Base-by-base conservation (phyloP, 2,888 invertebrate genomes). In the Athalia cordata region DNA sequence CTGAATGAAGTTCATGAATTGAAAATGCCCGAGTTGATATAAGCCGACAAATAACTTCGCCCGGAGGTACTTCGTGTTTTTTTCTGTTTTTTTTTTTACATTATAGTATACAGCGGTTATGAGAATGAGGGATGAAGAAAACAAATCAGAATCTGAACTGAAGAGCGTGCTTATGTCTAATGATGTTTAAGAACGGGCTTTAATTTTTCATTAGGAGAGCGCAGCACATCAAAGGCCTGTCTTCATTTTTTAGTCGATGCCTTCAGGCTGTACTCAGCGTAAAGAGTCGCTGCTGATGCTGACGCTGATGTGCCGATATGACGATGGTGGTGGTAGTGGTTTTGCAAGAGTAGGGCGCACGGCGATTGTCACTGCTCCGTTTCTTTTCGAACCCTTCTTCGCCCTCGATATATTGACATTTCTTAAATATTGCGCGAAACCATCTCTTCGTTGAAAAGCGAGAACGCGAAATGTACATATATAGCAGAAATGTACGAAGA, bases 171-270 rank as follows among this genome's bases (percentile, higher is more conserved):
- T 86, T 86, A 87, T 85, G 86, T 89, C 87, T 89, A 89, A 89
- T 88, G 89, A 90, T 89, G 88, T 89, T 89, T 89, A 89, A 89
- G 88, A 85, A 89, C 87, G 87, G 87, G 87, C 88, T 89, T 89
- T 89, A 90, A 90, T 89, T 89, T 89, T 89, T 90, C 89, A 90
- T 90, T 89, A 89, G 87, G 85, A 87, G 85, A 85, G 84, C 86
- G 85, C 83, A 82, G 84, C 82, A 89, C 87, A 87, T 89, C 89
- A 89, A 89, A 90, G 88, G 82, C 84, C 82, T 85, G 85, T 84
- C 85, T 88, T 86, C 85, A 86, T 89, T 89, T 89, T 29, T 88
- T 87, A 85, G 85, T 84, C 84, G 83, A 85, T 87, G 88, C 88
- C 88, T 84, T 81, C 83, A 80, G 88, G 88, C 87, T 83, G 84